Evolutionary conservation across 2,113 vertebrate species (phyloP), one percentile per base, ranked within the genome.

Genomic region (Desmodus rotundus): DNA sequence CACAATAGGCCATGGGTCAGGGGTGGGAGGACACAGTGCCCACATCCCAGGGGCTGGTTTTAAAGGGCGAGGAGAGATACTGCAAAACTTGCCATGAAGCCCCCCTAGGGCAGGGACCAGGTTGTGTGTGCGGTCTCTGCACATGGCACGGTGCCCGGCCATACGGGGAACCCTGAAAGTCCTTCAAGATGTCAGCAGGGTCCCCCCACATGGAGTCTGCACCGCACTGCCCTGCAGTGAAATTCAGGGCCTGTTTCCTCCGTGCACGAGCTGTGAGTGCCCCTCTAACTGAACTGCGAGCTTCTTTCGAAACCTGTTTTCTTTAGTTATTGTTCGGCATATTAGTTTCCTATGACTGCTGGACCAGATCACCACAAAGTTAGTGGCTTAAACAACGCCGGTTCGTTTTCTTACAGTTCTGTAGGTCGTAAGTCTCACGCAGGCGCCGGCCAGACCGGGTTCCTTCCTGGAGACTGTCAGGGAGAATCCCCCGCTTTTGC

Each of bases 141-240:
- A 20, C 6, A 9, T 3, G 16, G 45, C 94, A 80, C 3, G 7
- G 28, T 31, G 15, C 54, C 28, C 9, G 47, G n/a, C 28, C 56
- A 7, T 26, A 20, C 50, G 41, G 3, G 67, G 5, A 3, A 26
- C 52, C 17, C 22, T 14, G 8, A 0, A 4, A 5, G 16, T 56
- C 47, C 85, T 67, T 61, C 22, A 56, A 4, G 22, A 19, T 38
- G 73, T 10, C 7, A n/a, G 41, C 31, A 1, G 13, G 74, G 16
- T 20, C 28, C 33, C 52, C 26, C 9, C 13, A 16, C 43, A 14
- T 7, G 13, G 4, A 33, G 41, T 10, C 36, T 28, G 45, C 12
- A 2, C 6, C 2, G 0, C 36, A 24, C 0, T 0, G 47, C 26
- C 3, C 61, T 6, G 12, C 22, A 77, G 31, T 26, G 43, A 56